A percentile compares a stretch with the other conserved stretches of the same genome.
phyloP scores from a whole-genome alignment of 1,140 invertebrate genomes.

The Melanaphis sacchari region DNA sequence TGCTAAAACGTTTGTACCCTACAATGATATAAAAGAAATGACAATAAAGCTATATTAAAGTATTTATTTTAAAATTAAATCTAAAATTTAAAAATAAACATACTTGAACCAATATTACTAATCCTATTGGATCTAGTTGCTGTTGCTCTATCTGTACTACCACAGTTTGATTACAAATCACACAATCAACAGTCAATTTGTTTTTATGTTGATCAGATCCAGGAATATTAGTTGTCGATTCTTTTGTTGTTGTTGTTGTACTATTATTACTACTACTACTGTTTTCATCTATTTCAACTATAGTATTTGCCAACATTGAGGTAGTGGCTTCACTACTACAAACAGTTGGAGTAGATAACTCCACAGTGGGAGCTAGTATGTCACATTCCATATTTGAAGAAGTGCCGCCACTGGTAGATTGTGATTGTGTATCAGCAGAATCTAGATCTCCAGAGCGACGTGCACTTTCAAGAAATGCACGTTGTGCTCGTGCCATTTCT shows the following conservation, averaged over 20 bases:
- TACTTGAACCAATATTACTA: slow-evolving; percentile 87
- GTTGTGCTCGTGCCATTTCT: slow-evolving; percentile 34
- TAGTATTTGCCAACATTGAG: not conserved
- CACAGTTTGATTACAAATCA: slow-evolving; percentile 92
- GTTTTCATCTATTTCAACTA: not conserved
- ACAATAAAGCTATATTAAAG: too few relatives aligned
- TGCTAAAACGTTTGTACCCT: slow-evolving; percentile 48
- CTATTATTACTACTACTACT: not conserved
- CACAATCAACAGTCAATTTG: slow-evolving; percentile 73
- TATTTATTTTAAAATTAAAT: not conserved
- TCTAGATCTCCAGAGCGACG: slow-evolving; percentile 14
- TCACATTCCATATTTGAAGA: slow-evolving; percentile 72
- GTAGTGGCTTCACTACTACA: not conserved
- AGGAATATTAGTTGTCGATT: not conserved
- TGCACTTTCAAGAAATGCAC: slow-evolving; percentile 22
- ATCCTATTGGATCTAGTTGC: slow-evolving; percentile 80
- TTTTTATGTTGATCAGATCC: not conserved
- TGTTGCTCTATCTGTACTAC: slow-evolving; percentile 75
- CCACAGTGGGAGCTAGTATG: slow-evolving; percentile 66
- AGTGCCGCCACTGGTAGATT: not conserved
- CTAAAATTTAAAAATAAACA: slow-evolving; percentile 58
- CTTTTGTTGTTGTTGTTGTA: not conserved
- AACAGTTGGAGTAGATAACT: not conserved
- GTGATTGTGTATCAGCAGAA: not conserved
- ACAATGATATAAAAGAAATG: not conserved